Evolutionary conservation across 2,113 vertebrate genomes (phyloP), one percentile per base, ranked within the genome.

Genomic region (Nyctereutes procyonoides): DNA sequence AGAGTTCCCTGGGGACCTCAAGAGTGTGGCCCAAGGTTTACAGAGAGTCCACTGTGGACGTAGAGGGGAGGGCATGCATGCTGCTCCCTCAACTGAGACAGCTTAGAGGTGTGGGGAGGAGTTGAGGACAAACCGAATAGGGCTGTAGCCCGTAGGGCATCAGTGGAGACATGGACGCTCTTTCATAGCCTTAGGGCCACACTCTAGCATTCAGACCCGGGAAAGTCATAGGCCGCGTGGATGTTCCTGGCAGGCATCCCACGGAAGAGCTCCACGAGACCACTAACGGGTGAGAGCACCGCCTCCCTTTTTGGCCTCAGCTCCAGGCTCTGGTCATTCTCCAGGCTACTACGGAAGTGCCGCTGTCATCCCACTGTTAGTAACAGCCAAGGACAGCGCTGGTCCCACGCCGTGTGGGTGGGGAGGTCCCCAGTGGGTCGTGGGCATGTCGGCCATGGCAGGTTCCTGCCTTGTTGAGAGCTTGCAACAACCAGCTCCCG

Each of bases 401-500:
- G 74, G 16, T 35, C n/a, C 58, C 30, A 26, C 51, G 8, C 9
- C n/a, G 62, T 20, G 11, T 63, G 79, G 11, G 8, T n/a, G 24
- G 58, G 91, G 56, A 16, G 0, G 15, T 17, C 26, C 48, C 58
- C 16, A n/a, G 43, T 15, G 90, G 28, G 20, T 69, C 48, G 43
- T 16, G 35, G 67, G 12, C 11, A 30, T 38, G n/a, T 65, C 1
- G 56, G 28, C 60, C 14, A 20, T 5, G 26, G 5, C 12, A 93
- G 82, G 3, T 22, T 73, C 15, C n/a, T 65, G 16, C 12, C 19
- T 35, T 71, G 86, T 51, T 93, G 65, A 93, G 58, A 30, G 22
- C 22, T 95, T 94, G 35, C 62, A 60, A 77, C 24, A 88, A 20
- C 53, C 55, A 95, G 15, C 55, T 96, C 65, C 51, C 32, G 87